A percentile compares a stretch with the other conserved stretches of the same genome.
Conservation (phyloP, 64 coral and sea anemone species). For the Porites australiensis region DNA sequence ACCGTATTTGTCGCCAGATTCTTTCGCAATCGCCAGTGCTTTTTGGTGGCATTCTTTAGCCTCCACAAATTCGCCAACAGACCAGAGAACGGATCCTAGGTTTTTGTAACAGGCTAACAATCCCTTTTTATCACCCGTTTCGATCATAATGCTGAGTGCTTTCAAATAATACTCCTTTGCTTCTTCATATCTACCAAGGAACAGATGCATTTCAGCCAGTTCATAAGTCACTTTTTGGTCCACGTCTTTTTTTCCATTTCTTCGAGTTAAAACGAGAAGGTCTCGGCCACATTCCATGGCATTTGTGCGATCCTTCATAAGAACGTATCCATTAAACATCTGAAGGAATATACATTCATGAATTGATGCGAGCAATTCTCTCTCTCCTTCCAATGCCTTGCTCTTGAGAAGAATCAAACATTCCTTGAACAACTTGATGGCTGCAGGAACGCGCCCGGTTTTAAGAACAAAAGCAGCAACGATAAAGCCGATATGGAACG, state of each 20-base stretch:
- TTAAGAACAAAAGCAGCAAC: background rate
- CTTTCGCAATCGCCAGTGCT: background rate
- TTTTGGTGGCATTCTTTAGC: background rate
- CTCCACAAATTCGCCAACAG: background rate
- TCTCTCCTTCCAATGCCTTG: background rate
- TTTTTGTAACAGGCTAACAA: too few relatives aligned
- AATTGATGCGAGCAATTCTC: background rate
- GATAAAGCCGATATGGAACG: background rate
- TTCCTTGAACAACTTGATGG: constrained; percentile 10
- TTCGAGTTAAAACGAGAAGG: background rate
- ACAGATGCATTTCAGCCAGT: background rate
- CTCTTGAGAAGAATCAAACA: background rate
- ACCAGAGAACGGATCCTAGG: too few relatives aligned
- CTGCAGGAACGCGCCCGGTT: background rate
- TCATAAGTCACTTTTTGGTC: background rate
- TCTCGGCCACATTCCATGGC: background rate
- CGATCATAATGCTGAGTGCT: background rate
- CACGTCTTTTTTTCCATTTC: background rate
- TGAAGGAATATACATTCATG: background rate
- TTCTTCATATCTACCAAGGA: background rate
- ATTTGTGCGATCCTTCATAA: background rate
- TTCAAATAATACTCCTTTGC: background rate
- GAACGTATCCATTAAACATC: background rate
- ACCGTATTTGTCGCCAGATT: background rate
- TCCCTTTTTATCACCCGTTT: background rate